Percentiles rank a stretch among this genome's conserved stretches.
Evolutionary conservation across 2,113 vertebrate species (phyloP).

Genomic region (Antigone vipio): DNA sequence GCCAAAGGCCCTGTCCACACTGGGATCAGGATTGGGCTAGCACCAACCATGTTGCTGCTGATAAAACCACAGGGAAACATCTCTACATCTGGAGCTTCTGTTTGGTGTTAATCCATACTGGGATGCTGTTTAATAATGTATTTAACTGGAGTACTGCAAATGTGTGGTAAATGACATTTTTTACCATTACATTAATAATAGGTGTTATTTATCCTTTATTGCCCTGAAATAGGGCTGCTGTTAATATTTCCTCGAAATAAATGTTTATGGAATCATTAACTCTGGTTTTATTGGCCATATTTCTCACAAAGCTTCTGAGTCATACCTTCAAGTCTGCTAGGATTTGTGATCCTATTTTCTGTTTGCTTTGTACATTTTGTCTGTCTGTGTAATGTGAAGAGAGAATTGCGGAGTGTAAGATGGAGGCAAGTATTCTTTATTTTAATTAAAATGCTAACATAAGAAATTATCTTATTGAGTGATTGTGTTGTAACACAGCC

Average conservation of each 20-base stretch:
- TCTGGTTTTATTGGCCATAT: slow-evolving; percentile 41
- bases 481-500: slow-evolving; percentile 60
- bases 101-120: slow-evolving; percentile 29
- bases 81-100: slow-evolving; percentile 54
- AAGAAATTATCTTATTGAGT: slow-evolving; percentile 64
- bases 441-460: slow-evolving; percentile 73
- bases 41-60: slow-evolving; percentile 4
- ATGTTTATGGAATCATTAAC: slow-evolving; percentile 43
- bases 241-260: slow-evolving; percentile 35
- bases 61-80: slow-evolving; percentile 50
- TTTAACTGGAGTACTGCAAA: slow-evolving; percentile 34
- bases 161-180: slow-evolving; percentile 13
- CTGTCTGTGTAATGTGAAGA: slow-evolving; percentile 34
- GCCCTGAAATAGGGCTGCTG: neutral
- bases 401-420: slow-evolving; percentile 24
- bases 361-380: slow-evolving; percentile 34
- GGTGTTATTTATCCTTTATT: slow-evolving; percentile 44
- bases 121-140: slow-evolving; percentile 41
- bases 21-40: slow-evolving; percentile 14
- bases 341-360: slow-evolving; percentile 37
- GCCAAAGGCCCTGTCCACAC: slow-evolving; percentile 26
- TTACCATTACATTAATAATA: slow-evolving; percentile 41
- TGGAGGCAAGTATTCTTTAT: slow-evolving; percentile 59
- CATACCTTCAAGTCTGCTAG: slow-evolving; percentile 6
- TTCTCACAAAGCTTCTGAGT: slow-evolving; percentile 45